Evolutionary conservation across 2,797 vertebrate genomes (phyloP), one percentile per base, ranked within the genome.

Genomic region (Neosilurus mollespiculum): DNA sequence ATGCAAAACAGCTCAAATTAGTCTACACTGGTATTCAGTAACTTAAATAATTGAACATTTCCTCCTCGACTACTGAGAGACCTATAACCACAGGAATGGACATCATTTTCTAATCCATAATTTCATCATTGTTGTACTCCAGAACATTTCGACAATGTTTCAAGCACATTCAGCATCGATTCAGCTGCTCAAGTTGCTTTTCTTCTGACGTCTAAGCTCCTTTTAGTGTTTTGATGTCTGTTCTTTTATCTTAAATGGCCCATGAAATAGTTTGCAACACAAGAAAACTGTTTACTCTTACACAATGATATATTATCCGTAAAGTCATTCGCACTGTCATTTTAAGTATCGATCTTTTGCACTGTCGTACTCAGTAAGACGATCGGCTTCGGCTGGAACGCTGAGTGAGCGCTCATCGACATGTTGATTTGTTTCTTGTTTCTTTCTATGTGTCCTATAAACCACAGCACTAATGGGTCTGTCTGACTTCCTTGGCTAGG

Each of bases 241-340:
- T 70, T 83, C 64, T 34, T 58, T 69, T 67, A 75, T 83, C 54
- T 37, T 26, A 75, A 88, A 85, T 81, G 82, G 61, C 62, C 62
- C 73, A 75, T 83, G 81, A 85, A 83, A 85, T 70, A 81, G 24
- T 81, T 65, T 65, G 73, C 79, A 78, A 75, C 79, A 8, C 62
- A 12, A 61, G 43, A 69, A 54, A 71, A 58, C 69, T 85, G 78
- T 80, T 88, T 86, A 83, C 30, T 59, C 37, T 78, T 81, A 24
- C 58, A 58, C 34, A 2, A 71, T 71, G 84, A 72, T 85, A 64
- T 70, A 82, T 76, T 77, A 70, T 73, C 66, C 67, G 78, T 62
- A 80, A 83, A 80, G 82, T 67, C 80, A 53, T 81, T 80, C 61
- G 43, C 54, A 24, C 62, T 75, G 78, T 85, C 75, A 30, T 80